These are phyloP conservation scores for Sandelia bainsii DNA, from an alignment of 2,797 vertebrate genomes.

Conservation along the genomic window DNA sequence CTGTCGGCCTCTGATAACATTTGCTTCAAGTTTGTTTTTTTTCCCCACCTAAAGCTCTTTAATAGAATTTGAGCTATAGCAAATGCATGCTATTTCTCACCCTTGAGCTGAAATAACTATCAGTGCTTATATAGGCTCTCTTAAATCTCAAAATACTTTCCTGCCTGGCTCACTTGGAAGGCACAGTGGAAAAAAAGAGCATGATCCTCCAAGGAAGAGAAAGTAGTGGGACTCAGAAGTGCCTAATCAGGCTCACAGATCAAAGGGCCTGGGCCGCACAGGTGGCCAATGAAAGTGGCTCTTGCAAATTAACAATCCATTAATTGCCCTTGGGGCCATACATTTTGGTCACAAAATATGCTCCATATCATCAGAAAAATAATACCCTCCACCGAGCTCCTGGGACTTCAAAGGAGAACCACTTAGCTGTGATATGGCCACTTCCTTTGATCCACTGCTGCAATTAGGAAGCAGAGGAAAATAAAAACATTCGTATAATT, in stretches of 20 bases:
- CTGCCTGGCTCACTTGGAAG: constrained; percentile 85
- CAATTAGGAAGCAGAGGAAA: constrained; percentile 81
- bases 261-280: constrained; percentile 76
- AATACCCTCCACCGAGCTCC: constrained; percentile 74
- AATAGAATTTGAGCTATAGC: constrained; percentile 77
- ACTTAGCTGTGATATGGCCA: constrained; percentile 72
- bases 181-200: constrained; percentile 81
- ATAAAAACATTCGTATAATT: constrained; percentile 81
- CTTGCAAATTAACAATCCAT: constrained; percentile 82
- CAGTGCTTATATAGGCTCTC: constrained; percentile 83
- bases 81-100: constrained; percentile 80
- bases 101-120: constrained; percentile 86
- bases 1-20: constrained; percentile 52
- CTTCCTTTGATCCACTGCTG: constrained; percentile 80
- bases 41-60: constrained; percentile 56
- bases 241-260: constrained; percentile 82
- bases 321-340: constrained; percentile 77
- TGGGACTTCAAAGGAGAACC: constrained; percentile 80
- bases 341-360: constrained; percentile 79
- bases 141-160: constrained; percentile 88
- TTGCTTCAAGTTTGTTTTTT: constrained; percentile 19
- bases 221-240: constrained; percentile 75
- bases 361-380: constrained; percentile 84
- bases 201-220: constrained; percentile 76
- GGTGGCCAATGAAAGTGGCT: constrained; percentile 82